Evolutionary conservation across 2,888 invertebrate genomes (phyloP), one percentile per base, ranked within the genome.

Genomic region (Drosophila maculinotata): DNA sequence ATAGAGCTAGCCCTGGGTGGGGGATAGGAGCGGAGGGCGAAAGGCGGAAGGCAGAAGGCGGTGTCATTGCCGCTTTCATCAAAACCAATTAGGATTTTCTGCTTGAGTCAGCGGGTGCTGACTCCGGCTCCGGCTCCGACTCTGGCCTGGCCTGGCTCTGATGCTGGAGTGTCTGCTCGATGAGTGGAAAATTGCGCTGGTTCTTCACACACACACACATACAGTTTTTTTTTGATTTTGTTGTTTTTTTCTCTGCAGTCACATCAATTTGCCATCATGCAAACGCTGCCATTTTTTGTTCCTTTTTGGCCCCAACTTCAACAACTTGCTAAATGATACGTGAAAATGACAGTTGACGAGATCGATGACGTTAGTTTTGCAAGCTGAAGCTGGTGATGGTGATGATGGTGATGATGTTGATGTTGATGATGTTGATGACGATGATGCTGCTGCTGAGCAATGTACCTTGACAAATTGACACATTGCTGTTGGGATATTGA

Each of bases 311-410:
- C 60, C 69, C 62, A 81, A 76, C 73, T 74, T 78, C 66, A 76
- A 64, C 82, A 80, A 86, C 79, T 84, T 89, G 84, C 81, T 81
- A 89, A 90, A 90, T 90, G 90, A 90, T 90, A 90, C 90, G 90
- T 90, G 89, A 90, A 90, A 90, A 90, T 90, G 90, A 90, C 90
- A 90, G 87, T 82, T 85, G 85, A 88, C 88, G 87, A 90, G 90
- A 90, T 90, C 90, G 90, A 90, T 90, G 90, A 90, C 87, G 88
- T 83, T 88, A 85, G 83, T 87, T 81, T 84, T 69, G 54, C 51
- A 53, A 48, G 53, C 30, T 25, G 30, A 42, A 41, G 47, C 35
- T 51, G 63, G 20, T 45, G 69, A 31, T 47, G 49, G 38, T 20
- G 38, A 35, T 15, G 49, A 17, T 23, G 54, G n/a, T 45, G 47